These are phyloP conservation scores for Lomographa bimaculata DNA, from an alignment of 2,888 invertebrate species.

Conservation along the genomic window DNA sequence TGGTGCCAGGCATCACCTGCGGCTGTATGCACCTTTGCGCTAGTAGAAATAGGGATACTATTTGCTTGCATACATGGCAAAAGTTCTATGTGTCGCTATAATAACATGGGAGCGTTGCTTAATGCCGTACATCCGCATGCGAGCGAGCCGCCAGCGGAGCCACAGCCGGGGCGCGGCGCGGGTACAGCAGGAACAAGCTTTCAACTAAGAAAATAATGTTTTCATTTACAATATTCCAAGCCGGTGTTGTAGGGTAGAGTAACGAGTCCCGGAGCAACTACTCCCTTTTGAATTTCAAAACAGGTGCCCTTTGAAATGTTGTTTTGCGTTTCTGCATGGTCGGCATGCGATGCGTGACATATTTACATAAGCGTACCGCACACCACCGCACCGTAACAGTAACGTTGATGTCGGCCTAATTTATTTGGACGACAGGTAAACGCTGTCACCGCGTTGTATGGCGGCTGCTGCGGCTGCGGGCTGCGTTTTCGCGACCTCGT, in stretches of 20 bases:
- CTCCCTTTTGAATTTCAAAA: too few relatives aligned
- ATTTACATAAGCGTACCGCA: constrained; percentile 23
- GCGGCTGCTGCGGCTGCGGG: background rate
- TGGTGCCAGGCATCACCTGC: background rate
- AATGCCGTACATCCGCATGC: constrained; percentile 55
- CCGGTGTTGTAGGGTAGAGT: too few relatives aligned
- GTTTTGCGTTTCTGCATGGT: too few relatives aligned
- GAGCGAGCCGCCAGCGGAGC: background rate
- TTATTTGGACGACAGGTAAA: constrained; percentile 6
- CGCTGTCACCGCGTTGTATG: constrained; percentile 2
- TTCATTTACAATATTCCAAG: too few relatives aligned
- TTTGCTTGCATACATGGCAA: too few relatives aligned
- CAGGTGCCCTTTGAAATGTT: too few relatives aligned
- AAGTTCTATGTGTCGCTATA: constrained; percentile 36
- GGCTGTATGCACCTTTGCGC: background rate
- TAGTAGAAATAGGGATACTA: too few relatives aligned
- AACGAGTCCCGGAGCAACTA: too few relatives aligned
- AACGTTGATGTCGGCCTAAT: constrained; percentile 4
- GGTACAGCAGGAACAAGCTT: too few relatives aligned
- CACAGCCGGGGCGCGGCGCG: background rate
- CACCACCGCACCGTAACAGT: background rate
- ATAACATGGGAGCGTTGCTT: constrained; percentile 51
- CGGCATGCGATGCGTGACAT: background rate
- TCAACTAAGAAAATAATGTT: too few relatives aligned
- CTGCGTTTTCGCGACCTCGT: background rate